These are phyloP conservation scores for Drosophila bunnanda DNA, from an alignment of 2,888 invertebrate genomes.

Conservation along the genomic window DNA sequence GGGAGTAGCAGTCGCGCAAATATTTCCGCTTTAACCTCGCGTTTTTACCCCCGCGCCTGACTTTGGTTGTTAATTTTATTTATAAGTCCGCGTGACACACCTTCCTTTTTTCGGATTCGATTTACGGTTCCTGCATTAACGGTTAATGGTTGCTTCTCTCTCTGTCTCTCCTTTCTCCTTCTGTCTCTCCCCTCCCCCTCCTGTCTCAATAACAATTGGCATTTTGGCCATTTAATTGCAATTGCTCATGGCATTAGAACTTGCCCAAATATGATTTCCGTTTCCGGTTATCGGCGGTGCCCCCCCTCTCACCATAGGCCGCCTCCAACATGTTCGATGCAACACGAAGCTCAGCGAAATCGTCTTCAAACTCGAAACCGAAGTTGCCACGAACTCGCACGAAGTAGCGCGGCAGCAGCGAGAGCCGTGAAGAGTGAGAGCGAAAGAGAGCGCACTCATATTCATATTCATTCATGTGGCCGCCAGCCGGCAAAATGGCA, in stretches of 20 bases:
- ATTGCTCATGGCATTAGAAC: constrained; percentile 45
- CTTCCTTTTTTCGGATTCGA: constrained; percentile 68
- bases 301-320: background rate
- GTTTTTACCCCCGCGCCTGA: constrained; percentile 10
- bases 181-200: too few species aligned
- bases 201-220: constrained; percentile 57
- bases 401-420: background rate
- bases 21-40: constrained; percentile 68
- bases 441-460: constrained; percentile 36
- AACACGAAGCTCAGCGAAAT: constrained; percentile 64
- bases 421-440: constrained; percentile 24
- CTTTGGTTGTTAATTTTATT: constrained; percentile 77
- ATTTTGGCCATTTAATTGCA: constrained; percentile 56
- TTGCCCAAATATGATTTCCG: constrained; percentile 68
- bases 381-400: constrained; percentile 13
- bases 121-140: constrained; percentile 64
- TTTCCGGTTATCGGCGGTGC: constrained; percentile 52
- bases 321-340: constrained; percentile 69
- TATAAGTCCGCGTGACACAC: constrained; percentile 79
- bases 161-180: background rate
- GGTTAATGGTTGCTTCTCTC: constrained; percentile 60
- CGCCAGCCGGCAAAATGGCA: constrained; percentile 70
- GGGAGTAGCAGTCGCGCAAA: constrained; percentile 54
- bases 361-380: constrained; percentile 52
- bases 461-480: constrained; percentile 69